A percentile compares a stretch with the other conserved stretches of the same genome.
These are phyloP conservation scores for Apistogramma diplotaenia DNA, from an alignment of 2,113 vertebrate species.

Conservation along the genomic window DNA sequence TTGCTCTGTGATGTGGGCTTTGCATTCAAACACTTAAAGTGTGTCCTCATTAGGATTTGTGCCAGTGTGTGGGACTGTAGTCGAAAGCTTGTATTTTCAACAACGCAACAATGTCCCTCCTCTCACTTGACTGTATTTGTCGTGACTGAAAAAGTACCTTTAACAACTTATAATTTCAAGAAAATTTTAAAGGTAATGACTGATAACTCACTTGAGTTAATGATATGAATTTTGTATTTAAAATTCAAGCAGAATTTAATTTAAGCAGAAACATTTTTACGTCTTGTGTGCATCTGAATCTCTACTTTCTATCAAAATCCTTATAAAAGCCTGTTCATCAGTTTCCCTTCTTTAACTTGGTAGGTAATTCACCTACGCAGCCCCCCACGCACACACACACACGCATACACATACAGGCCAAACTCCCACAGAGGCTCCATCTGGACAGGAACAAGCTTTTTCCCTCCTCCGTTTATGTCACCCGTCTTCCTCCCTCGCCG, in stretches of 20 bases:
- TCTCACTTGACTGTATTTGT: neutral
- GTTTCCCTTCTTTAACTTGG: conserved; percentile 16
- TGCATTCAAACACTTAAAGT: neutral
- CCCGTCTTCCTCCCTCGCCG: conserved; percentile 29
- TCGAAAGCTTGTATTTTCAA: neutral
- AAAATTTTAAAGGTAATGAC: neutral
- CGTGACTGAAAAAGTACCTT: neutral
- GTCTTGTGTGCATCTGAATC: neutral
- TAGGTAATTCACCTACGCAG: conserved; percentile 53
- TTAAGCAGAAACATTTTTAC: neutral
- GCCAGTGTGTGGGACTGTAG: neutral
- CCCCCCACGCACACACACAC: conserved; percentile 22
- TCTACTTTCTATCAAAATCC: neutral
- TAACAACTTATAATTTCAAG: neutral
- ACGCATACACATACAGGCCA: conserved; percentile 27
- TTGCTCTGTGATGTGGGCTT: neutral
- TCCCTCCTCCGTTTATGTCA: conserved; percentile 52
- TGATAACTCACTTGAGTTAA: neutral
- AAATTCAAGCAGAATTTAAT: too few relatives aligned
- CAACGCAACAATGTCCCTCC: too few relatives aligned
- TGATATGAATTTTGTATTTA: neutral
- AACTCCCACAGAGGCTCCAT: conserved; percentile 64
- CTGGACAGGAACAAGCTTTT: conserved; percentile 67
- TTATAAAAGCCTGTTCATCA: neutral
- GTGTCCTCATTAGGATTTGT: neutral